Percentiles rank a stretch among this genome's conserved stretches.
phyloP scores from a whole-genome alignment of 2,888 invertebrate species.

The Agonum fuliginosum region DNA sequence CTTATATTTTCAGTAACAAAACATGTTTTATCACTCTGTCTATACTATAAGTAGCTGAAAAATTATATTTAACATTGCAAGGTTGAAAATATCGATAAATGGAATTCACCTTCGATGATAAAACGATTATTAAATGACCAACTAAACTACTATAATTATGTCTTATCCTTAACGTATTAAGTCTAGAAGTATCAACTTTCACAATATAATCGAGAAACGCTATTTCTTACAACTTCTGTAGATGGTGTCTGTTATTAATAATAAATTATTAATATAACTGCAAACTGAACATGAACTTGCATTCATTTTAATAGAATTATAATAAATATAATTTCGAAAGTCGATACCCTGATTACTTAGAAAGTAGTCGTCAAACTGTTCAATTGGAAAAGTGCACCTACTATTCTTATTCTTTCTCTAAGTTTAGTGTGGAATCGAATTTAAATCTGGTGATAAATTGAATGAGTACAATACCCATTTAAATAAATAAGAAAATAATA shows the following conservation, averaged over 20 bases:
- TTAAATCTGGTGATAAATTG: too few relatives aligned
- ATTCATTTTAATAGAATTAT: conserved; percentile 14
- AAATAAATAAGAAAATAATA: too few relatives aligned
- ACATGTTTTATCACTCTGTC: too few relatives aligned
- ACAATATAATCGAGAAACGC: background rate
- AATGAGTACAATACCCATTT: too few relatives aligned
- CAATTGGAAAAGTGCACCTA: background rate
- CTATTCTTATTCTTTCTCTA: too few relatives aligned
- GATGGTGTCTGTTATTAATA: conserved; percentile 7
- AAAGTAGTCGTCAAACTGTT: background rate
- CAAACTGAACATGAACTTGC: conserved; percentile 30
- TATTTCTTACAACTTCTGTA: conserved; percentile 1
- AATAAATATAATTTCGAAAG: conserved; percentile 17
- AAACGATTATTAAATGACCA: too few relatives aligned
- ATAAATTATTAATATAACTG: conserved; percentile 20
- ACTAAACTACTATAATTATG: too few relatives aligned
- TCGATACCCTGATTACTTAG: conserved; percentile 12
- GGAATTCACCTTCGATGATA: background rate
- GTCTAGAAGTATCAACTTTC: conserved; percentile 25
- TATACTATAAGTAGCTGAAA: too few relatives aligned
- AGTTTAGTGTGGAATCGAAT: too few relatives aligned
- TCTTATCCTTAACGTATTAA: background rate
- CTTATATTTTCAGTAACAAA: too few relatives aligned
- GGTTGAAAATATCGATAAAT: background rate
- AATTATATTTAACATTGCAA: too few relatives aligned